Base-by-base conservation (phyloP, 2,113 vertebrate species). In the Thunnus maccoyii region DNA sequence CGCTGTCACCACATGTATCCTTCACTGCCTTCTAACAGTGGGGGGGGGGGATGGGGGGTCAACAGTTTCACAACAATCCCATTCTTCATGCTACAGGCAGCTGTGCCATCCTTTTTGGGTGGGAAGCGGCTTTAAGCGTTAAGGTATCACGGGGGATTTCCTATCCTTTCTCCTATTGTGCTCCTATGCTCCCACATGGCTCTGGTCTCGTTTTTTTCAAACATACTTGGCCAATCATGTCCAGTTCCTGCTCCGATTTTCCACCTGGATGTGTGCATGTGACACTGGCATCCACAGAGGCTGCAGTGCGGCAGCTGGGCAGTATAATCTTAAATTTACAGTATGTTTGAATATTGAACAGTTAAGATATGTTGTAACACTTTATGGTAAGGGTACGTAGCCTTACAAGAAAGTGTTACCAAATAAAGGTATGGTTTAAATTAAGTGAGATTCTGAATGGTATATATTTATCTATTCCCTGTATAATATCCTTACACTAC, bases 81-180 rank as follows among this genome's bases (percentile, higher is more conserved):
- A 72, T 79, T 78, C 50, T 78, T 74, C 76, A 71, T 20, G 62
- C 73, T 81, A 54, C 60, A 69, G 65, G 66, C 67, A 71, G 72
- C 60, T 65, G 44, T 48, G 66, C 46, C 27, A 54, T 78, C 60
- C 61, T 71, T 67, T 74, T 66, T 27, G 51, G 16, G 13, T 17
- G 6, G 60, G 50, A 60, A 70, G 64, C 47, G 78, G 62, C 61
- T 82, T 74, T 46, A 77, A 65, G 72, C 5, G 55, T 50, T 56
- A 57, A 73, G 64, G 56, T 62, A 77, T 76, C 62, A 69, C 5
- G 1, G 14, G 65, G 64, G 58, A 70, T 77, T 86, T 86, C 69
- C 73, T 80, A 15, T 48, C 10, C 51, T 76, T 76, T 72, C 55
- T 67, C 63, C 50, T 41, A 14, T 56, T 47, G 54, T 57, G 41